Conservation (phyloP, 1,140 invertebrate genomes). For the Meloidogyne hapla region DNA sequence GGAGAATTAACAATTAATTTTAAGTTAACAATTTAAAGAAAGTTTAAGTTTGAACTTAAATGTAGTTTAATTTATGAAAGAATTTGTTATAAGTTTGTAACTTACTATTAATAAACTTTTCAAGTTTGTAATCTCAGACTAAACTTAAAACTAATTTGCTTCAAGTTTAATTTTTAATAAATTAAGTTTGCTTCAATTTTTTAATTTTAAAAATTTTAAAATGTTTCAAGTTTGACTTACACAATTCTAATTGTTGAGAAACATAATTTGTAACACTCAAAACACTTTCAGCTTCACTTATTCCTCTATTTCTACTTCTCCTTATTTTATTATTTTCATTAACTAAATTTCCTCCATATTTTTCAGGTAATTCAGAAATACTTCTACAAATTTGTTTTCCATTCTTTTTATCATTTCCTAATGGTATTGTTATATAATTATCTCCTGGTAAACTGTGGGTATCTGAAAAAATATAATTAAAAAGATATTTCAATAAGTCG, state of each 20-base stretch:
- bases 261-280: constrained; percentile 10
- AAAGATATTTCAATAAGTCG: too few relatives aligned
- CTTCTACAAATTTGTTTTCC: not conserved
- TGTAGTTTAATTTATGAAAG: too few relatives aligned
- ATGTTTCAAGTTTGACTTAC: not conserved
- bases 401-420: not conserved
- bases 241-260: not conserved
- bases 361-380: not conserved
- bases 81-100: too few relatives aligned
- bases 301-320: not conserved
- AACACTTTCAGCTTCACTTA: constrained; percentile 12
- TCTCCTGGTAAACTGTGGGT: not conserved
- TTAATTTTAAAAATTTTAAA: too few relatives aligned
- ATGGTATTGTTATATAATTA: not conserved
- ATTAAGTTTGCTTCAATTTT: too few relatives aligned
- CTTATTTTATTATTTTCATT: not conserved
- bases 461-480: not conserved
- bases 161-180: too few relatives aligned
- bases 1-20: not conserved
- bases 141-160: too few relatives aligned
- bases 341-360: not conserved
- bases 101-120: too few relatives aligned
- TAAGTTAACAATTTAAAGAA: not conserved
- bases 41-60: too few relatives aligned
- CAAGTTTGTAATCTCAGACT: too few relatives aligned